phyloP scores from a whole-genome alignment of 2,888 invertebrate genomes.

The Prosopocoilus inquinatus region DNA sequence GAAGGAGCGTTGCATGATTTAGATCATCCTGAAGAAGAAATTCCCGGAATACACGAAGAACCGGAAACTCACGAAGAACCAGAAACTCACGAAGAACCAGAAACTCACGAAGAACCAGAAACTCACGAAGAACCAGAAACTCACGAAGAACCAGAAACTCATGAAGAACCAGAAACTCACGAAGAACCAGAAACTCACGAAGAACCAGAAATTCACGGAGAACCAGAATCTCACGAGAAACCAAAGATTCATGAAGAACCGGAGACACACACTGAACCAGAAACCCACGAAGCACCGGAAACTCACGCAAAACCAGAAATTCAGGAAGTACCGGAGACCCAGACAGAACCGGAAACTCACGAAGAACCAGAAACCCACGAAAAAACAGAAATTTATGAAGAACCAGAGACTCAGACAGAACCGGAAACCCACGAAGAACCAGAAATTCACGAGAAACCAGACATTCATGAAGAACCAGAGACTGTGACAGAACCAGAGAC shows the following conservation, averaged over 20 bases:
- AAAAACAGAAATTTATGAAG: no score
- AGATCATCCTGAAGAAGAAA: constrained; percentile 30
- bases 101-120: constrained; percentile 1
- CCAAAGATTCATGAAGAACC: not conserved
- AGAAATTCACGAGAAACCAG: no score
- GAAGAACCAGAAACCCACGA: no score
- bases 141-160: not conserved
- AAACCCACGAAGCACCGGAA: constrained; percentile 14
- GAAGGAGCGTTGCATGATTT: constrained; percentile 26
- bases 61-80: constrained; percentile 1
- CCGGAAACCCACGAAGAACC: no score
- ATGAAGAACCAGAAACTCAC: not conserved
- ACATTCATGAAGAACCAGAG: not conserved
- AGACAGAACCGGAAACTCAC: no score
- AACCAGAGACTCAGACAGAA: no score
- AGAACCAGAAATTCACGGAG: not conserved
- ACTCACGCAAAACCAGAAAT: constrained; percentile 15
- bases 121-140: not conserved
- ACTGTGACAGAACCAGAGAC: not conserved
- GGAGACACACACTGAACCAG: constrained; percentile 2
- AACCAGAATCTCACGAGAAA: constrained; percentile 18
- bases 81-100: constrained; percentile 6
- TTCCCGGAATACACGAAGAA: not conserved
- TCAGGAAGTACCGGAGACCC: not conserved
- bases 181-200: constrained; percentile 24